Percentiles rank a stretch among this genome's conserved stretches.
phyloP scores from a whole-genome alignment of 2,113 vertebrate genomes.

The Mesoclemmys tuberculata region DNA sequence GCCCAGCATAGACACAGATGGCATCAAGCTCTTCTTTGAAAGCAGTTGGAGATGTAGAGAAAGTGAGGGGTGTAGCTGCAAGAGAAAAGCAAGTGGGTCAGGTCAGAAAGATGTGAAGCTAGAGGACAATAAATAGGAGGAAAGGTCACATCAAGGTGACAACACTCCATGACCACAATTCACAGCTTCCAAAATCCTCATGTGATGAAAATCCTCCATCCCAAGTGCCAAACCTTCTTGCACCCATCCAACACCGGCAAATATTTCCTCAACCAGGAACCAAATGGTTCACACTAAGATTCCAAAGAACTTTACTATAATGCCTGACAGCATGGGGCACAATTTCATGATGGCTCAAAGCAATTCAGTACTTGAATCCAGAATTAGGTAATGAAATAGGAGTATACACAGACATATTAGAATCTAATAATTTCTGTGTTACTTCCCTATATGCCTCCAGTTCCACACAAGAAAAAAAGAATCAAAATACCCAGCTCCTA shows the following conservation, averaged over 20 bases:
- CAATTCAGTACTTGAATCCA: neutral
- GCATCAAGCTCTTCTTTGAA: slow-evolving; percentile 48
- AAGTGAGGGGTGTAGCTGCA: neutral
- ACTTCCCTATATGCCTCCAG: neutral
- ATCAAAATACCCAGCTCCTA: neutral
- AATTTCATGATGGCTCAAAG: neutral
- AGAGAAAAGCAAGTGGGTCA: neutral
- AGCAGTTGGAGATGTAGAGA: neutral
- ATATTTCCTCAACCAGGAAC: neutral
- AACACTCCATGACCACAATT: neutral
- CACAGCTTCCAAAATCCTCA: slow-evolving; percentile 18
- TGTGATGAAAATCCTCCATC: rapidly evolving
- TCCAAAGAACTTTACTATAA: neutral
- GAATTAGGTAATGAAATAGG: neutral
- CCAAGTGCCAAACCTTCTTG: neutral
- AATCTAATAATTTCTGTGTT: neutral
- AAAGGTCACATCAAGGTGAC: neutral
- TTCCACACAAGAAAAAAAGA: neutral
- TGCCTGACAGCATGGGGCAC: rapidly evolving
- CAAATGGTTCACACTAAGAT: neutral
- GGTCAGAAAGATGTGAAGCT: neutral
- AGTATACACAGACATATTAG: neutral
- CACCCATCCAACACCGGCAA: neutral
- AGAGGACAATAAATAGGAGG: neutral
- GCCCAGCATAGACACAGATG: neutral